These are phyloP conservation scores for Coilia nasus DNA, from an alignment of 2,797 vertebrate genomes.

Conservation along the genomic window DNA sequence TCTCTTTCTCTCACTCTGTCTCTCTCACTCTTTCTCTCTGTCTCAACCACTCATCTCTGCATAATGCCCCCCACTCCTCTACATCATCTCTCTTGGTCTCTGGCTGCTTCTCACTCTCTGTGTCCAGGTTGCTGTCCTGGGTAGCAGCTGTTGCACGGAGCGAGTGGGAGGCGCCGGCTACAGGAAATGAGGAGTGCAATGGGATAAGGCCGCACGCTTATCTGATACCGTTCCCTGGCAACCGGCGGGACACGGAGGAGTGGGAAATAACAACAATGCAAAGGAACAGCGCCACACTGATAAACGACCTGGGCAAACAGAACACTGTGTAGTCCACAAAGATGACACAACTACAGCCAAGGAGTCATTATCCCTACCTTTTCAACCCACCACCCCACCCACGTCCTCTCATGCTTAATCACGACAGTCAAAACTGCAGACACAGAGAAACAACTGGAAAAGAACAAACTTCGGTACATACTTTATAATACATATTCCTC, in stretches of 20 bases:
- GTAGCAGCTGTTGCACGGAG: conserved; percentile 16
- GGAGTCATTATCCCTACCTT: not conserved
- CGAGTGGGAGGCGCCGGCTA: conserved; percentile 62
- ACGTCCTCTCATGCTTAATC: no score
- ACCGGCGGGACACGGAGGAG: conserved; percentile 59
- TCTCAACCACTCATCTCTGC: not conserved
- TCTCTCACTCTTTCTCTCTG: not conserved
- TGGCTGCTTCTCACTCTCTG: not conserved
- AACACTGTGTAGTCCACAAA: conserved; percentile 36
- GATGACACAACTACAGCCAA: not conserved
- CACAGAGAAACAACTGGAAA: no score
- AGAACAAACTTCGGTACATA: no score
- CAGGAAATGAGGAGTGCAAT: conserved; percentile 80
- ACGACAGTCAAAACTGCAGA: no score
- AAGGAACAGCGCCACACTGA: conserved; percentile 44
- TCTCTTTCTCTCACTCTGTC: not conserved
- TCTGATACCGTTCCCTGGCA: conserved; percentile 77
- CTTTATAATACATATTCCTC: no score
- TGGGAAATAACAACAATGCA: conserved; percentile 53
- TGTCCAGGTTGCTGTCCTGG: conserved; percentile 5
- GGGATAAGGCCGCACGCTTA: conserved; percentile 72
- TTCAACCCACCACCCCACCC: no score
- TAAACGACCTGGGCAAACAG: not conserved
- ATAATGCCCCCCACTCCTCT: no score
- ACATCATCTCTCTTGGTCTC: not conserved